These are phyloP conservation scores for Oconnorella tubifera DNA, from an alignment of 2,888 invertebrate species.

Conservation along the genomic window DNA sequence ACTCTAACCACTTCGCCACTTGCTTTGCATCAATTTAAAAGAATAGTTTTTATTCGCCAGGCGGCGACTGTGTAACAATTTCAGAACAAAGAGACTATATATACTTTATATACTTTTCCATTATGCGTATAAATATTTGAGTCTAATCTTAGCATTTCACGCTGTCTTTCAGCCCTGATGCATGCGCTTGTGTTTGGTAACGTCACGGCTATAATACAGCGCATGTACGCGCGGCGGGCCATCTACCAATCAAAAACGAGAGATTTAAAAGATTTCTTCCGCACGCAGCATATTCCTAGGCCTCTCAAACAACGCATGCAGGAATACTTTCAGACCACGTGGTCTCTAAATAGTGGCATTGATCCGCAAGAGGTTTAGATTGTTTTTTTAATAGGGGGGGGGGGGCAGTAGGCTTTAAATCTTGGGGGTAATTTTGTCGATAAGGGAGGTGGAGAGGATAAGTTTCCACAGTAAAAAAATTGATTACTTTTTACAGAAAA, in stretches of 20 bases:
- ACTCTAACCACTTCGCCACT: too few species aligned
- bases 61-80: too few species aligned
- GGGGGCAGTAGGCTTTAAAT: not conserved
- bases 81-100: too few species aligned
- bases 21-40: too few species aligned
- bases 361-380: conserved; percentile 93
- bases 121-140: too few species aligned
- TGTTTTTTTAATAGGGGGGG: not conserved
- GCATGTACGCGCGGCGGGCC: conserved; percentile 90
- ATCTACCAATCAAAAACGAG: conserved; percentile 91
- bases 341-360: conserved; percentile 95
- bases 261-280: conserved; percentile 90
- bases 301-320: conserved; percentile 84
- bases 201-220: conserved; percentile 93
- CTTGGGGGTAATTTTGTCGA: not conserved
- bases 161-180: conserved; percentile 96
- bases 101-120: too few species aligned
- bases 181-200: conserved; percentile 97
- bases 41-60: too few species aligned
- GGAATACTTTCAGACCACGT: conserved; percentile 96
- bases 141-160: too few species aligned
- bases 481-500: too few species aligned
- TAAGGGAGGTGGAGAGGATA: too few species aligned
- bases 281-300: conserved; percentile 90
- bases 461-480: too few species aligned